Evolutionary conservation across 2,888 invertebrate species (phyloP).

Genomic region (Andrena haemorrhoa): DNA sequence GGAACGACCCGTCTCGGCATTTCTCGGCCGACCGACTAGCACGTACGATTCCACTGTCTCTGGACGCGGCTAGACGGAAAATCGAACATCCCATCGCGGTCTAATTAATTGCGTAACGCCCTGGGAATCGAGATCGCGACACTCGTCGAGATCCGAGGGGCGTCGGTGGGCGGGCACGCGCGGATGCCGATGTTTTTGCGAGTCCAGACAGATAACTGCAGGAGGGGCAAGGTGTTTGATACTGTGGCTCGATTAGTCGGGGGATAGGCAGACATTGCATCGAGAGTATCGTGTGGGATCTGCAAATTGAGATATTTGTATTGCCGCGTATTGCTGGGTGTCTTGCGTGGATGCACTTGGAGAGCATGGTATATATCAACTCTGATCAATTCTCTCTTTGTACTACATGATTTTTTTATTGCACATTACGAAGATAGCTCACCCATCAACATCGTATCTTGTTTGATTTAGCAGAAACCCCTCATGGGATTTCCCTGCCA

Average conservation of each 20-base stretch:
- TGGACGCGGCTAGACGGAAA: slow-evolving; percentile 56
- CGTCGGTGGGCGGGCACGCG: slow-evolving; percentile 32
- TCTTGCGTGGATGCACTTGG: not conserved
- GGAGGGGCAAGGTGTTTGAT: slow-evolving; percentile 10
- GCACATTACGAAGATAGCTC: not conserved
- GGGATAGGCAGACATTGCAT: slow-evolving; percentile 12
- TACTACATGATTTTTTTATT: not conserved
- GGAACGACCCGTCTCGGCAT: slow-evolving; percentile 79
- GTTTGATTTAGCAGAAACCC: not conserved
- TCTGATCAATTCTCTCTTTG: no score
- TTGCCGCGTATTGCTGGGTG: not conserved
- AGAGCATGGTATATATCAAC: not conserved
- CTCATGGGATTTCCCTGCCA: not conserved
- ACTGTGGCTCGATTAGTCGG: slow-evolving; percentile 49
- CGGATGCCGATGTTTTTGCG: slow-evolving; percentile 38
- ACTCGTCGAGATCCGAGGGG: slow-evolving; percentile 45
- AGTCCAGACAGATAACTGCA: slow-evolving; percentile 40
- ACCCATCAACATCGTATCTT: not conserved
- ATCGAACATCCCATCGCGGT: slow-evolving; percentile 65
- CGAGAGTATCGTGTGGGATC: slow-evolving; percentile 1
- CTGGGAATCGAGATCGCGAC: slow-evolving; percentile 58
- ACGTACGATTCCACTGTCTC: slow-evolving; percentile 39
- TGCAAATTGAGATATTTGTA: slow-evolving; percentile 31
- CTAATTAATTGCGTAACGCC: slow-evolving; percentile 75
- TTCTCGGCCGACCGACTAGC: slow-evolving; percentile 63